Conservation (phyloP, 2,888 invertebrate species). For the Epsilonema sp. region DNA sequence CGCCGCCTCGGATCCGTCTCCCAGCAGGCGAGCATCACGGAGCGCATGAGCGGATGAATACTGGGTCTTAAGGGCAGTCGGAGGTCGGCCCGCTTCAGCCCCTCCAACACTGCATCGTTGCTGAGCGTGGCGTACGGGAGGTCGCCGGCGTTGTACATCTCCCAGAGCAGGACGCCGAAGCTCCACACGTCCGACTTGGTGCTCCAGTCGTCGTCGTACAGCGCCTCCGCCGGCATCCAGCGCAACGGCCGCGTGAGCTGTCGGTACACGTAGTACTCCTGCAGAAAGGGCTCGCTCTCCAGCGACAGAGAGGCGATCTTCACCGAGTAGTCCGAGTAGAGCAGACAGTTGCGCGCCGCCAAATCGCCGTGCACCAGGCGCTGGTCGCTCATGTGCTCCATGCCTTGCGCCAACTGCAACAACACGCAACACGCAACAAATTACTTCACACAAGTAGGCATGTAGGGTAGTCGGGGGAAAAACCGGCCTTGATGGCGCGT, state of each 20-base stretch:
- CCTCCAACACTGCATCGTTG: slow-evolving; percentile 46
- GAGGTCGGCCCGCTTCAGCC: slow-evolving; percentile 11
- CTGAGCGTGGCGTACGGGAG: slow-evolving; percentile 55
- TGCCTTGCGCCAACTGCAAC: slow-evolving; percentile 54
- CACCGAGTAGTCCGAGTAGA: slow-evolving; percentile 53
- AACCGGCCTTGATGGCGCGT: no score
- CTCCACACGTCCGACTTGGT: slow-evolving; percentile 82
- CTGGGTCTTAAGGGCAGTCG: no score
- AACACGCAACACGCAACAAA: no score
- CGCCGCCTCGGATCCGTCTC: slow-evolving; percentile 29
- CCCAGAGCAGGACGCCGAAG: slow-evolving; percentile 71
- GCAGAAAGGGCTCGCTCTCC: slow-evolving; percentile 52
- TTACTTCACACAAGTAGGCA: no score
- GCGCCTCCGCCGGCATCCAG: slow-evolving; percentile 74
- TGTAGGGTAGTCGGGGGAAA: no score
- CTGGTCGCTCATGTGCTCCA: slow-evolving; percentile 53
- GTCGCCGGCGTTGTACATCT: slow-evolving; percentile 58
- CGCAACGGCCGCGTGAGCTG: slow-evolving; percentile 40
- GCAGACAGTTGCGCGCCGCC: slow-evolving; percentile 71
- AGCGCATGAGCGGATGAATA: slow-evolving; percentile 19
- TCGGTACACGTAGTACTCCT: slow-evolving; percentile 66
- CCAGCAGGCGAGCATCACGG: slow-evolving; percentile 53
- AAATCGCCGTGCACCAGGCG: slow-evolving; percentile 72
- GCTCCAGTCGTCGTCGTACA: slow-evolving; percentile 69
- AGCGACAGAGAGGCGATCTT: slow-evolving; percentile 40